Evolutionary conservation across 2,797 vertebrate species (phyloP).

Genomic region (Centroberyx gerrardi): DNA sequence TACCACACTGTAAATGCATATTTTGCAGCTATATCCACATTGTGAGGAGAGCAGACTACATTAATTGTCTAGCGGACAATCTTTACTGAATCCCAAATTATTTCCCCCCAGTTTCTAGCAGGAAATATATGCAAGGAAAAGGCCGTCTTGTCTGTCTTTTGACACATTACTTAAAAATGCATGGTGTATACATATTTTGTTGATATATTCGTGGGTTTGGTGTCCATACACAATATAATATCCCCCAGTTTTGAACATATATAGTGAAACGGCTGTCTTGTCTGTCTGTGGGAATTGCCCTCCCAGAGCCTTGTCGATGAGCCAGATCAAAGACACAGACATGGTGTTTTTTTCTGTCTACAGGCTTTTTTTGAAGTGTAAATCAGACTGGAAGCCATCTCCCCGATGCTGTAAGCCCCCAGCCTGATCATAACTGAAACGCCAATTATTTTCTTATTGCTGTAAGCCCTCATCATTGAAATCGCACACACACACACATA

Average conservation of each 20-base stretch:
- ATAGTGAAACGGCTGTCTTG: conserved; percentile 27
- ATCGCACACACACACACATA: conserved; percentile 54
- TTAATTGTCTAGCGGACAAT: neutral
- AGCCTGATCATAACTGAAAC: conserved; percentile 69
- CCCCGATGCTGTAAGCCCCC: conserved; percentile 57
- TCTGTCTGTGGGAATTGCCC: conserved; percentile 51
- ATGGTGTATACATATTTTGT: neutral
- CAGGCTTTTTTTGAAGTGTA: conserved; percentile 73
- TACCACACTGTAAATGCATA: too few species aligned
- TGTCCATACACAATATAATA: conserved; percentile 1
- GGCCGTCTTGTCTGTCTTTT: too few species aligned
- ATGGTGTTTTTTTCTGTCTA: conserved; percentile 46
- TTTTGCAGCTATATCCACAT: too few species aligned
- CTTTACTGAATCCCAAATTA: neutral
- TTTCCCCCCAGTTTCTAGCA: neutral
- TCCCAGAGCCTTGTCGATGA: conserved; percentile 54
- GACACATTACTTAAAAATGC: too few species aligned
- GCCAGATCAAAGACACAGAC: conserved; percentile 69
- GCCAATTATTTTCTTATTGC: conserved; percentile 71
- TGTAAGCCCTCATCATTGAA: conserved; percentile 60
- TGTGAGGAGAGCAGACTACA: neutral
- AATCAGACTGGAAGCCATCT: conserved; percentile 75
- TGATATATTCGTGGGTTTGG: neutral
- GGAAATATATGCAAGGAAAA: too few species aligned
- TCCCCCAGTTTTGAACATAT: conserved; percentile 14